Evolutionary conservation across 92 coral and sea anemone species (phyloP), one percentile per base, ranked within the genome.

Genomic region (Zoanthus sociatus): DNA sequence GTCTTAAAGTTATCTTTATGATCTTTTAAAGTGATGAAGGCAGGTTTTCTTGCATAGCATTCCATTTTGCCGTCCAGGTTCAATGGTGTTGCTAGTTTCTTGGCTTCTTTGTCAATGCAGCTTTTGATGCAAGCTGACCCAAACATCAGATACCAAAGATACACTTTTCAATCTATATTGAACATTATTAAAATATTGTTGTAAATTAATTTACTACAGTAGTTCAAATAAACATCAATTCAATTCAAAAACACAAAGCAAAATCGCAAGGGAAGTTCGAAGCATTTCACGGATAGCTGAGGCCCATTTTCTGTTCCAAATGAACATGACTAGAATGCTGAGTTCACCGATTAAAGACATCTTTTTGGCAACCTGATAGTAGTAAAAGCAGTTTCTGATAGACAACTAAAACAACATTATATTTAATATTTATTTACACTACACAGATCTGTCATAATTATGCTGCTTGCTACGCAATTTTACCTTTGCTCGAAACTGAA

Each of bases 391-490:
- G 77, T 72, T 72, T 72, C 77, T 72, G 77, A 72, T 72, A 72
- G 75, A 71, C 75, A 71, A 71, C 75, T 71, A 71, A 71, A 70
- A n/a, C n/a, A 72, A 72, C 77, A 54, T 72, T 72, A 72, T 72
- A 72, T 72, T 72, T 72, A 72, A 72, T 72, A 44, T 72, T 72
- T 72, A 72, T 44, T 72, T 72, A 14, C 44, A 72, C 77, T 72
- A 42, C 77, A 72, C 77, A 72, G 77, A 42, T 72, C 55, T 72
- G 55, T 44, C 37, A 42, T 72, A 72, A 42, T 72, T 72, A 72
- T 72, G 77, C 77, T 72, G 77, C 77, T 72, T 72, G 77, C 77
- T 44, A 72, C 53, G 77, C 77, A 72, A 72, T 72, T 72, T 72
- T 72, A 72, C 55, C 77, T 72, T 72, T 72, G 77, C 77, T 44